Evolutionary conservation across 2,113 vertebrate species (phyloP), one percentile per base, ranked within the genome.

Genomic region (Entomyzon cyanotis): DNA sequence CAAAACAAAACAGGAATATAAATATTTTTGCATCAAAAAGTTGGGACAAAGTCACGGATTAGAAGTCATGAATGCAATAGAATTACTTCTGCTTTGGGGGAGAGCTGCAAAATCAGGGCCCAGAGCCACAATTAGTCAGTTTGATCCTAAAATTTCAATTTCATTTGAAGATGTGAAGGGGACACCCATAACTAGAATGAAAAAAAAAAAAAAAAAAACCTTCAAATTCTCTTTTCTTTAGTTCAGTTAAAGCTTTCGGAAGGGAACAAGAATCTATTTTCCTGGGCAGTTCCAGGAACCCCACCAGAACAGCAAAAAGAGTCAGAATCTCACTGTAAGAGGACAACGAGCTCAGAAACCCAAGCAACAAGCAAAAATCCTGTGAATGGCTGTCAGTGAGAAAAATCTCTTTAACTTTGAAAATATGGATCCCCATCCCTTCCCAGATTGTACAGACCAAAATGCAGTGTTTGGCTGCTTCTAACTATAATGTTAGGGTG

Each of bases 1-100:
- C 68, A 71, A 94, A 97, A 88, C 64, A 80, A 95, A 93, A 87
- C 46, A 78, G 1, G 1, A 86, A 87, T 27, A 90, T 67, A 90
- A 83, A 56, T 63, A 67, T 30, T 67, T 71, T 50, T 88, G 59
- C 56, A 56, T n/a, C 3, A 4, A 70, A 46, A 93, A 86, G 17
- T 20, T 78, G 33, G 64, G 70, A 75, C 23, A 81, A 80, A 94
- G 86, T 9, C 77, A 69, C 17, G 0, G 0, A 35, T 63, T 67
- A 41, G 31, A 46, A 80, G 39, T 23, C 67, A 62, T 5, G 33
- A 69, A 55, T 41, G 50, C 39, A 39, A 42, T 2, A 73, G n/a
- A 87, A 83, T 19, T 39, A 15, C 19, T 65, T 78, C 73, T 92
- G 16, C 64, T 47, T 55, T 2, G 1, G 59, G 27, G 16, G 5